Conservation (phyloP, 2,113 vertebrate genomes). For the Lepisosteus osseus region DNA sequence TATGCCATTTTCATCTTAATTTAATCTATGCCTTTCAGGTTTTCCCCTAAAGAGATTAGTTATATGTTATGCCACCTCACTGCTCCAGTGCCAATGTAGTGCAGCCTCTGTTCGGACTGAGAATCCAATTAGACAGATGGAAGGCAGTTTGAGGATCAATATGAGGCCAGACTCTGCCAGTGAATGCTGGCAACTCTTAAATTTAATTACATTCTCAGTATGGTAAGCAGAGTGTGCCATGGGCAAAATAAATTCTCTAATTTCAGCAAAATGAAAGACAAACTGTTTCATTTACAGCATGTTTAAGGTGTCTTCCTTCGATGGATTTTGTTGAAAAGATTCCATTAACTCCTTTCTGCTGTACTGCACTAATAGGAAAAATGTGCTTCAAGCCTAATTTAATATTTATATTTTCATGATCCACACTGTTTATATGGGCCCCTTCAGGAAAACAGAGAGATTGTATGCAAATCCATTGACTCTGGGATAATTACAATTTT, state of each 20-base stretch:
- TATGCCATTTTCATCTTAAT: too few species aligned
- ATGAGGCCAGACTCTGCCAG: constrained; percentile 48
- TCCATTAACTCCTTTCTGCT: too few species aligned
- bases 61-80: not conserved
- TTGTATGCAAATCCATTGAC: too few species aligned
- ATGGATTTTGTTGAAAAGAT: too few species aligned
- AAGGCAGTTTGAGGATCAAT: constrained; percentile 53
- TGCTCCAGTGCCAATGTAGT: constrained; percentile 42
- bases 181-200: constrained; percentile 64
- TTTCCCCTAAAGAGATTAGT: too few species aligned
- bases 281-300: constrained; percentile 29
- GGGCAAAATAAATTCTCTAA: constrained; percentile 46
- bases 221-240: constrained; percentile 62
- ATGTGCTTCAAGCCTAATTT: not conserved
- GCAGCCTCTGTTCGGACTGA: constrained; percentile 48
- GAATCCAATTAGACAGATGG: constrained; percentile 70
- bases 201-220: constrained; percentile 77
- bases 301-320: constrained; percentile 28
- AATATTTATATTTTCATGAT: too few species aligned
- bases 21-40: too few species aligned
- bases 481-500: too few species aligned
- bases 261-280: constrained; percentile 32
- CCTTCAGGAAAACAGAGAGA: too few species aligned
- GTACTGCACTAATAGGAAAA: too few species aligned
- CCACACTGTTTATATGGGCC: too few species aligned